Percentiles rank a stretch among this genome's conserved stretches.
phyloP scores from a whole-genome alignment of 2,113 vertebrate genomes.

The Pardalotus punctatus region DNA sequence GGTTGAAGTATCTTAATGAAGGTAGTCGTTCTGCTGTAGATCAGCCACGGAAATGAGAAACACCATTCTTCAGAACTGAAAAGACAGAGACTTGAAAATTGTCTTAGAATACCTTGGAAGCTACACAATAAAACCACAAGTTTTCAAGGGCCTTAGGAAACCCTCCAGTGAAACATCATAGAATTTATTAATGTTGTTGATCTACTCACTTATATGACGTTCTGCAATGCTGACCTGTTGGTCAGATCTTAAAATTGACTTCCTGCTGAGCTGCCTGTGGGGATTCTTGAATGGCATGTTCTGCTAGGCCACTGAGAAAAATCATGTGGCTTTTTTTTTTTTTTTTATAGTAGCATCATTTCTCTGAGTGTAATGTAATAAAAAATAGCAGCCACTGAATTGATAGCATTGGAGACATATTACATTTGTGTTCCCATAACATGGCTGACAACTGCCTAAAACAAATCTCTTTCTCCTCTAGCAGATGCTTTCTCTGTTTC shows the following conservation, averaged over 20 bases:
- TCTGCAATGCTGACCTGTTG: background rate
- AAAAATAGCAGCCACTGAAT: background rate
- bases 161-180: background rate
- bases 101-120: background rate
- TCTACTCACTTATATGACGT: background rate
- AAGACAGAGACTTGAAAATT: background rate
- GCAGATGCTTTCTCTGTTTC: slow-evolving; percentile 76
- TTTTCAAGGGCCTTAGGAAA: background rate
- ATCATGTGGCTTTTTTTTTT: background rate
- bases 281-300: background rate
- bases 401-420: background rate
- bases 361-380: background rate
- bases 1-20: background rate
- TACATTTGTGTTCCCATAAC: slow-evolving; percentile 38
- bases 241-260: background rate
- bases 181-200: background rate
- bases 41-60: background rate
- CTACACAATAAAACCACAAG: background rate
- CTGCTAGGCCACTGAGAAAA: background rate
- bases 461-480: slow-evolving; percentile 79
- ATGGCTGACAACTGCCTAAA: slow-evolving; percentile 71
- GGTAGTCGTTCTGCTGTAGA: background rate
- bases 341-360: slow-evolving; percentile 6
- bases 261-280: background rate
- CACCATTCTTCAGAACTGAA: background rate